Conservation (phyloP, 2,888 invertebrate species). For the Plagiodera versicolora region DNA sequence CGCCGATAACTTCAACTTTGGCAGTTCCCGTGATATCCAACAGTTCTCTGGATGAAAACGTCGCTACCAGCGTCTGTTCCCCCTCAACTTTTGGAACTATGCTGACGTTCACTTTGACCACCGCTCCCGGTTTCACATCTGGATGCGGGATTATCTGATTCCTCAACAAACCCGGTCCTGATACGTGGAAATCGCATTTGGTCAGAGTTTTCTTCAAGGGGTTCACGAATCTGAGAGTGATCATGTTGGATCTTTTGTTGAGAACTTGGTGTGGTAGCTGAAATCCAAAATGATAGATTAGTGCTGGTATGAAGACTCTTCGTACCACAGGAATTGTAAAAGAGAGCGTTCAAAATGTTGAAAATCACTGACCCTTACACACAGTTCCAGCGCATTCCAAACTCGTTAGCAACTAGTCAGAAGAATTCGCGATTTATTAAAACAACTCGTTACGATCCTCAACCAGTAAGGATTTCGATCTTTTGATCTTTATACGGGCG, state of each 20-base stretch:
- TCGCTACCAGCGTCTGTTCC: conserved; percentile 67
- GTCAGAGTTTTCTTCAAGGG: conserved; percentile 68
- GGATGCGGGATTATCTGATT: conserved; percentile 61
- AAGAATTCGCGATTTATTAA: no score
- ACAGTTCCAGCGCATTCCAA: no score
- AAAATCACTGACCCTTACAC: no score
- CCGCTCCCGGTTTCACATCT: conserved; percentile 60
- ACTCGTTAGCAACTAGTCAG: no score
- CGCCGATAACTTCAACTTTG: conserved; percentile 58
- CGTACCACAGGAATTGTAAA: no score
- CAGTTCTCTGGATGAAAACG: conserved; percentile 70
- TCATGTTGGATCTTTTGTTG: conserved; percentile 59
- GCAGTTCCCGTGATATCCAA: conserved; percentile 71
- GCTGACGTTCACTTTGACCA: conserved; percentile 60
- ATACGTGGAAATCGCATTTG: conserved; percentile 69
- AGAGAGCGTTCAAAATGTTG: background rate
- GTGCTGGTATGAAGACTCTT: no score
- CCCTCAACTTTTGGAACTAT: conserved; percentile 67
- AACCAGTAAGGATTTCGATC: no score
- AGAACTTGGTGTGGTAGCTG: conserved; percentile 59
- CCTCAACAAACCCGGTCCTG: conserved; percentile 68
- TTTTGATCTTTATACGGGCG: no score
- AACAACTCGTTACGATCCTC: no score
- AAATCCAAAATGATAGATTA: conserved; percentile 16
- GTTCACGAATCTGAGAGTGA: conserved; percentile 68